A percentile compares a stretch with the other conserved stretches of the same genome.
phyloP scores from a whole-genome alignment of 2,113 vertebrate genomes.

The Ageneiosus marmoratus region DNA sequence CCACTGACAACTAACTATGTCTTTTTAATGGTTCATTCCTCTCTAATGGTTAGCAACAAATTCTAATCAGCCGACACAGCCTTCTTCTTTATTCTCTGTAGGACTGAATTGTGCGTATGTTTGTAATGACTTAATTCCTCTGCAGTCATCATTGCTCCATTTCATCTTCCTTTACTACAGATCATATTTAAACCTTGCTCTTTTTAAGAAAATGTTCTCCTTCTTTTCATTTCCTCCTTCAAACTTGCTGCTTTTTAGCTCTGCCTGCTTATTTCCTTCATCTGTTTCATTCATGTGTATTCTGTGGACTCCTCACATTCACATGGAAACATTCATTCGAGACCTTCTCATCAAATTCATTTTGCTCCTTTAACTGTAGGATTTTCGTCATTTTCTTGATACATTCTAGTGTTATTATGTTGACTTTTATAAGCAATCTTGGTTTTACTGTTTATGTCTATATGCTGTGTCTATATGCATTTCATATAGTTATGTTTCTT shows the following conservation, averaged over 20 bases:
- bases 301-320: background rate
- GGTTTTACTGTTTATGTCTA: background rate
- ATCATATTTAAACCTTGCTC: background rate
- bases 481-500: slow-evolving; percentile 2
- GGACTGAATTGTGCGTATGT: background rate
- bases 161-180: slow-evolving; percentile 17
- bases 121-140: slow-evolving; percentile 20
- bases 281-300: slow-evolving; percentile 21
- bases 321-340: slow-evolving; percentile 17
- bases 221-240: background rate
- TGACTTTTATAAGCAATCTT: background rate
- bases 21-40: background rate
- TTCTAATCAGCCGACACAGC: slow-evolving; percentile 19
- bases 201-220: background rate
- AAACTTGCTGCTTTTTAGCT: background rate
- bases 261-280: slow-evolving; percentile 1
- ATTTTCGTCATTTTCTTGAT: background rate
- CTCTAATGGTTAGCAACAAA: slow-evolving; percentile 16
- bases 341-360: background rate
- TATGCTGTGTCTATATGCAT: slow-evolving; percentile 8
- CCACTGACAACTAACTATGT: background rate
- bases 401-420: slow-evolving; percentile 1
- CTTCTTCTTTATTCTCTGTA: slow-evolving; percentile 11
- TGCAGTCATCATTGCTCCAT: slow-evolving; percentile 11
- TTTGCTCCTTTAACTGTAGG: background rate